Base-by-base conservation (phyloP, 2,113 vertebrate genomes). In the Pelvicachromis taeniatus region DNA sequence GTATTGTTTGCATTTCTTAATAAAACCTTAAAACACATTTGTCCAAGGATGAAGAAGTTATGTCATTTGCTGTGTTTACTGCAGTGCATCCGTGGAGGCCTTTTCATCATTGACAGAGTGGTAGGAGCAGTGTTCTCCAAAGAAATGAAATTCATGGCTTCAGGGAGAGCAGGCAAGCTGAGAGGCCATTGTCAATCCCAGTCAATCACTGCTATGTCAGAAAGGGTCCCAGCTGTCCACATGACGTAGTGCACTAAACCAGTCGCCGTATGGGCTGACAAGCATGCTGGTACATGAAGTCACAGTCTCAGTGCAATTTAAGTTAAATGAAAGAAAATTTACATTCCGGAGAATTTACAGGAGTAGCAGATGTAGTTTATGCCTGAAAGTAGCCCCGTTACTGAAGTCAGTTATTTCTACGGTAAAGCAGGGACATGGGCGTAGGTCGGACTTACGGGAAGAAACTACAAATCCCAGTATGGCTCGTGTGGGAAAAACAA, bases 401-500 rank as follows among this genome's bases (percentile, higher is more conserved):
- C 6, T 58, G 21, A 4, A 10, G 12, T 17, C 9, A 3, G 26
- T 10, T 58, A 73, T 17, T 12, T 26, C 7, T 40, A 19, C 31
- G 3, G 2, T 31, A 10, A 35, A 26, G 19, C 2, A 7, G 35
- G 3, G 38, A 55, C 14, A 7, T 31, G 9, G 33, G 33, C 14
- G 2, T 35, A 9, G 12, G 5, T 23, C 8, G 8, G 10, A 61
- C 1, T 78, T 29, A 12, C 1, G 2, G 2, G 11, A 29, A 50
- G 9, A 83, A 90, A 95, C 93, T 96, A 94, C 94, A 96, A 91
- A 4, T 95, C 95, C 95, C 95, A 85, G 19, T 19, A 31, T 77
- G 10, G 13, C 81, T 81, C 6, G 5, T 5, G 12, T 7, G 85
- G 13, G 31, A 53, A 88, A 84, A 86, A 83, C 52, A 77, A 82